A percentile compares a stretch with the other conserved stretches of the same genome.
phyloP scores from a whole-genome alignment of 2,888 invertebrate genomes.

The Drosophila atroscutellata region DNA sequence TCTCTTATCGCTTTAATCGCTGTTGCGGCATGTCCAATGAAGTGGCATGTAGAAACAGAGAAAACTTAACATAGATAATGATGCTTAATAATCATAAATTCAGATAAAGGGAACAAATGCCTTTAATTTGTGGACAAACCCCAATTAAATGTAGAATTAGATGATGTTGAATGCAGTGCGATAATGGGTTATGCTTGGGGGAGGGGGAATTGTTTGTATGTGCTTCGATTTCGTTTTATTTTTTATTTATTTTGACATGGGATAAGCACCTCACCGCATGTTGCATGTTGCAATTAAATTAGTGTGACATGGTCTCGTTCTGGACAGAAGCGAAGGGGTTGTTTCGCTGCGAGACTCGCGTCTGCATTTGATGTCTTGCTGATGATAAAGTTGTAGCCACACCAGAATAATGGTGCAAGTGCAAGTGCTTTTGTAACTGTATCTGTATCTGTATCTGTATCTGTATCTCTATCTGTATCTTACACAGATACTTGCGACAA shows the following conservation, averaged over 20 bases:
- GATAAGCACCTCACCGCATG: conserved; percentile 41
- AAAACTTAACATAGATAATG: not conserved
- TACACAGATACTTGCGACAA: conserved; percentile 35
- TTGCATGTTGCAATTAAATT: conserved; percentile 76
- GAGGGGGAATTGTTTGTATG: not conserved
- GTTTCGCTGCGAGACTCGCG: conserved; percentile 22
- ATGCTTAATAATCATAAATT: not conserved
- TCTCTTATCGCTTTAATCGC: not conserved
- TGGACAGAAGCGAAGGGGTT: conserved; percentile 33
- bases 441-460: conserved; percentile 19
- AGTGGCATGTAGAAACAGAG: not conserved
- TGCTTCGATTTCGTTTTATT: conserved; percentile 1
- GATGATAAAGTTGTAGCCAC: conserved; percentile 74
- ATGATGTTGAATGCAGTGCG: not conserved
- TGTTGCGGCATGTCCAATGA: not conserved
- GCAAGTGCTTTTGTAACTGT: conserved; percentile 33
- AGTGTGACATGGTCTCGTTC: conserved; percentile 42
- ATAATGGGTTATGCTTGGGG: not conserved
- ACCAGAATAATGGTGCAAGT: conserved; percentile 55
- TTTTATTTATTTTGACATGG: not conserved
- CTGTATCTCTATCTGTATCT: conserved; percentile 27
- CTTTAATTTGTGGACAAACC: not conserved
- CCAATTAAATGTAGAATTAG: not conserved
- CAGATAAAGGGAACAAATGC: no score
- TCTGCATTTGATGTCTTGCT: conserved; percentile 71